These are phyloP conservation scores for Limonius californicus DNA, from an alignment of 1,140 invertebrate genomes.

Conservation along the genomic window DNA sequence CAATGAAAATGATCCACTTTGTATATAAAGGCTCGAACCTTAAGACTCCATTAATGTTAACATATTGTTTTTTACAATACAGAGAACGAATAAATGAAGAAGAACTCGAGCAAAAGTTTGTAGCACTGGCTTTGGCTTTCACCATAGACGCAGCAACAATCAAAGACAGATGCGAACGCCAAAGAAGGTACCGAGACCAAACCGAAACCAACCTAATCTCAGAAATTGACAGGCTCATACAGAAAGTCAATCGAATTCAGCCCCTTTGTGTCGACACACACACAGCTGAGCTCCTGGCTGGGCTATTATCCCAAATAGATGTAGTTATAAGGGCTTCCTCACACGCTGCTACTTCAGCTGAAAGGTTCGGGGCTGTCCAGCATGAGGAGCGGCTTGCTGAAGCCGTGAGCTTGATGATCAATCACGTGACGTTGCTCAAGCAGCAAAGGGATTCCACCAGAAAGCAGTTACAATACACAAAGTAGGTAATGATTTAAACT, in stretches of 20 bases:
- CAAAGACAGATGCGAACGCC: slow-evolving; percentile 40
- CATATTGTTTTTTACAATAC: background rate
- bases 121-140: slow-evolving; percentile 41
- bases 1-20: no score
- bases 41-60: background rate
- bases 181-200: slow-evolving; percentile 41
- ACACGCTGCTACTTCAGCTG: slow-evolving; percentile 37
- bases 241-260: slow-evolving; percentile 37
- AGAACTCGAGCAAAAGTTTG: slow-evolving; percentile 44
- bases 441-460: slow-evolving; percentile 43
- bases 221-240: slow-evolving; percentile 41
- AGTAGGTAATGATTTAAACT: slow-evolving; percentile 34
- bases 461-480: slow-evolving; percentile 44
- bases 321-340: slow-evolving; percentile 38
- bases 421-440: slow-evolving; percentile 41
- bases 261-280: slow-evolving; percentile 42
- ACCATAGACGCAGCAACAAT: slow-evolving; percentile 43
- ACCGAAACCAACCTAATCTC: slow-evolving; percentile 42
- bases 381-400: slow-evolving; percentile 43
- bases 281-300: slow-evolving; percentile 40
- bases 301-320: slow-evolving; percentile 37
- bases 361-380: slow-evolving; percentile 45
- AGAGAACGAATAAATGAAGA: slow-evolving; percentile 41
- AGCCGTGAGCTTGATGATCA: slow-evolving; percentile 43
- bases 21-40: no score